Percentiles rank a stretch among this genome's conserved stretches.
phyloP scores from a whole-genome alignment of 2,113 vertebrate species.

The Nannobrachium achirus region DNA sequence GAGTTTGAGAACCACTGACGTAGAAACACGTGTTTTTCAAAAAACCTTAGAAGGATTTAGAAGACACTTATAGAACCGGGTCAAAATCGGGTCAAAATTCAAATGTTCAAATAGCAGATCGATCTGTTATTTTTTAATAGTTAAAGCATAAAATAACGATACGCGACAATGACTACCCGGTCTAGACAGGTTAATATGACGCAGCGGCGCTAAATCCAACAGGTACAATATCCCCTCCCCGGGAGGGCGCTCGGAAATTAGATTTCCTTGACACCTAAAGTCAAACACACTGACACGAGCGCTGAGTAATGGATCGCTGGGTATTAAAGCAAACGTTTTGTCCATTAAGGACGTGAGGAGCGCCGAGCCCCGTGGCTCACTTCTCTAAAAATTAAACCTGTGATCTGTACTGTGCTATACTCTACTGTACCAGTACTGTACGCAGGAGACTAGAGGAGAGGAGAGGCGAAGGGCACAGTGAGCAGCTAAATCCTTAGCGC shows the following conservation, averaged over 20 bases:
- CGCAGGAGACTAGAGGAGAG: no score
- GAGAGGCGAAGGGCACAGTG: slow-evolving; percentile 18
- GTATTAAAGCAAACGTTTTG: slow-evolving; percentile 19
- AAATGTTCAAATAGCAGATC: no score
- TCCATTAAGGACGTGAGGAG: slow-evolving; percentile 25
- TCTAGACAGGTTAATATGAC: no score
- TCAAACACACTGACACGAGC: slow-evolving; percentile 8
- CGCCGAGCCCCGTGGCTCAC: slow-evolving; percentile 1
- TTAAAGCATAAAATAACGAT: no score
- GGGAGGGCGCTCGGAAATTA: not conserved
- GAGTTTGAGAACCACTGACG: no score
- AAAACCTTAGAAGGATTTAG: no score
- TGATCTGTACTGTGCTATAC: not conserved
- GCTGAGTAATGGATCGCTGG: slow-evolving; percentile 11
- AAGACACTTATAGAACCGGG: no score
- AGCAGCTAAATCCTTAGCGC: slow-evolving; percentile 3
- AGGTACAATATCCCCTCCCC: not conserved
- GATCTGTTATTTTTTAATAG: no score
- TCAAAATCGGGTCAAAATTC: no score
- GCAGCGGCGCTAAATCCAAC: not conserved
- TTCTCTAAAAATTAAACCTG: slow-evolving; percentile 26
- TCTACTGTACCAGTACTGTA: slow-evolving; percentile 1
- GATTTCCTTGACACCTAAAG: slow-evolving; percentile 19
- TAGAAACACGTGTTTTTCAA: no score
- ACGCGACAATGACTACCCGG: no score